These are phyloP conservation scores for Oreortyx pictus DNA, from an alignment of 2,797 vertebrate genomes.

Conservation along the genomic window DNA sequence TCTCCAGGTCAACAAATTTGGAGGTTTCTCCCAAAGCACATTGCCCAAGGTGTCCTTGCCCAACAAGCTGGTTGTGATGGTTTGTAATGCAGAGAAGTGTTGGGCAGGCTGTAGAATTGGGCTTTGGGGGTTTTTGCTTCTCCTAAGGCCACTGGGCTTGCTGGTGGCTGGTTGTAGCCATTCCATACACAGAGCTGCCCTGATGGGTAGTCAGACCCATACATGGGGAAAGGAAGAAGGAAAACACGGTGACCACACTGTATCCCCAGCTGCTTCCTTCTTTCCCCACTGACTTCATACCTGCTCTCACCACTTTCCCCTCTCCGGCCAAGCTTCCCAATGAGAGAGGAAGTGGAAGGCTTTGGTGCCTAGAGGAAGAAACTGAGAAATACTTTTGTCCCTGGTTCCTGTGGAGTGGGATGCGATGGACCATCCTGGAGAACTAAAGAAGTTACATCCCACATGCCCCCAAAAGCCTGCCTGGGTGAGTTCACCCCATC, in stretches of 20 bases:
- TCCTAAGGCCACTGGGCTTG: not conserved
- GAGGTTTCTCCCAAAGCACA: not conserved
- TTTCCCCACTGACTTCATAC: not conserved
- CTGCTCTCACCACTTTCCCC: not conserved
- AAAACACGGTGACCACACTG: not conserved
- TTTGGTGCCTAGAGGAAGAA: not conserved
- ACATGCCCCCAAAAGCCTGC: not conserved
- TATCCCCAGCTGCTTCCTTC: not conserved
- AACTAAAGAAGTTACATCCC: rapidly evolving
- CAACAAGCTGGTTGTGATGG: not conserved
- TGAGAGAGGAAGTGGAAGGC: not conserved
- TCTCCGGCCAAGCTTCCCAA: not conserved
- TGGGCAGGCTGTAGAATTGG: not conserved
- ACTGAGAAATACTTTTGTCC: not conserved
- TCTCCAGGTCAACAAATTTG: too few species aligned
- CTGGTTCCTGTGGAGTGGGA: not conserved
- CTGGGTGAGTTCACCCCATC: not conserved
- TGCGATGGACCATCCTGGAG: not conserved
- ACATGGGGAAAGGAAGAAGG: not conserved
- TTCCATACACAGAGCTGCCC: not conserved
- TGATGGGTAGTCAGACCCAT: not conserved
- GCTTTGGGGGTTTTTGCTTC: not conserved
- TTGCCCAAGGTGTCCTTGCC: not conserved
- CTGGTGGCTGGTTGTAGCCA: not conserved
- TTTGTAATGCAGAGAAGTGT: not conserved